Base-by-base conservation (phyloP, 2,113 vertebrate species). In the Cebidichthys violaceus region DNA sequence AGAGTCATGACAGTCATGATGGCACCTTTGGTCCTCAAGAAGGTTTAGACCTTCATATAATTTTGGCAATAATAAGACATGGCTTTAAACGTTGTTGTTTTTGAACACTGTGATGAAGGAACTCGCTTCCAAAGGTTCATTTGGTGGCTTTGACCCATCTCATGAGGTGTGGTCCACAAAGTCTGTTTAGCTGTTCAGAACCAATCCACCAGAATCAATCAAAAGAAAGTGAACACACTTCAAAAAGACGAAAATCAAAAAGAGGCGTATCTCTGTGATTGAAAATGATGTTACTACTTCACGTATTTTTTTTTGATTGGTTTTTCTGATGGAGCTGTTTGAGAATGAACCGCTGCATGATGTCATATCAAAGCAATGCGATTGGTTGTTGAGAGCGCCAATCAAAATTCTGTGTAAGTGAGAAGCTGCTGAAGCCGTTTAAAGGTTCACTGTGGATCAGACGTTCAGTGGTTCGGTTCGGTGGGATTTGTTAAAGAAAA, bases 31-130 rank as follows among this genome's bases (percentile, higher is more conserved):
- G 31, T 72, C 27, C 27, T 59, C 9, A 18, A 11, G 60, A 54
- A 4, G n/a, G 17, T 68, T 75, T 41, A 15, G 67, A 83, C 54
- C 68, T 57, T 82, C 43, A 22, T 6, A 3, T n/a, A 64, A 31
- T 67, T 61, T 47, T 2, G 41, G 84, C 76, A 90, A 90, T 87
- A 86, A 84, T 60, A 73, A 77, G 4, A 69, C 68, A 71, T 22
- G 69, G 82, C 60, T 86, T 82, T 68, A 84, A 84, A 65, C 4
- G 4, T 78, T 68, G 17, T 77, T 69, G 13, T 70, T 59, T 59
- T 75, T 61, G 4, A 86, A 70, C n/a, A 85, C 83, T 86, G 81
- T 90, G 86, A 84, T 33, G 43, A 62, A 33, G 43, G 57, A 18
- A 29, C 39, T 13, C 0, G 1, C 18, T 29, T 27, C 2, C 60